Base-by-base conservation (phyloP, 2,888 invertebrate species). In the Patella caerulea region DNA sequence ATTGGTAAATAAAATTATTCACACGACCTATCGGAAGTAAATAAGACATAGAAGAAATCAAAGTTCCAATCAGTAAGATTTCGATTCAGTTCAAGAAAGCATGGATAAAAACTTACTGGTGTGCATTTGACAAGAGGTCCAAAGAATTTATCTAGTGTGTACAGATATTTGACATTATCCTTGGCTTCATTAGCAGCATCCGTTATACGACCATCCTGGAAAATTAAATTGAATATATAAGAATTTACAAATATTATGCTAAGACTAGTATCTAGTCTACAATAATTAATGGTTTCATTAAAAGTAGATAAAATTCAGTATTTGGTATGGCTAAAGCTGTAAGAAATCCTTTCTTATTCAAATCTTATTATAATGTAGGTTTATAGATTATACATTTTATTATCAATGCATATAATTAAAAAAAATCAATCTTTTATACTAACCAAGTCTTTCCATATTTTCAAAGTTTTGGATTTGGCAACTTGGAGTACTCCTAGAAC, bases 111-210 rank as follows among this genome's bases (percentile, higher is more conserved):
- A 91, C 92, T 92, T 91, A 96, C 97, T 4, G 98, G 98, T 92
- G 97, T 96, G 89, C 97, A 97, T 80, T 98, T 93, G 90, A 97
- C 97, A 29, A 98, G 93, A 0, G 97, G 96, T 89, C 98, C 98
- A 86, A 98, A 98, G 89, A 97, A 97, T 86, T 96, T 96, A 91
- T 98, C 98, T 93, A 98, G 94, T 0, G 97, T 96, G 90, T 96
- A 96, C 78, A 98, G 96, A 87, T 97, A 98, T 90, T 97, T 98
- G 0, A 98, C 97, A 89, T 98, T 98, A 91, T 98, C 98, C 85
- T 96, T 96, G 0, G 98, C 97, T 91, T 98, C 98, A 89, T 97
- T 98, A 91, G 97, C 97, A 88, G 97, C 97, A 90, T 96, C 97
- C 0, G 96, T 97, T 53, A 98, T 96, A 90, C 97, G 96, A 79